phyloP scores from a whole-genome alignment of 2,888 invertebrate species.

The Megaustenia siamemsis region DNA sequence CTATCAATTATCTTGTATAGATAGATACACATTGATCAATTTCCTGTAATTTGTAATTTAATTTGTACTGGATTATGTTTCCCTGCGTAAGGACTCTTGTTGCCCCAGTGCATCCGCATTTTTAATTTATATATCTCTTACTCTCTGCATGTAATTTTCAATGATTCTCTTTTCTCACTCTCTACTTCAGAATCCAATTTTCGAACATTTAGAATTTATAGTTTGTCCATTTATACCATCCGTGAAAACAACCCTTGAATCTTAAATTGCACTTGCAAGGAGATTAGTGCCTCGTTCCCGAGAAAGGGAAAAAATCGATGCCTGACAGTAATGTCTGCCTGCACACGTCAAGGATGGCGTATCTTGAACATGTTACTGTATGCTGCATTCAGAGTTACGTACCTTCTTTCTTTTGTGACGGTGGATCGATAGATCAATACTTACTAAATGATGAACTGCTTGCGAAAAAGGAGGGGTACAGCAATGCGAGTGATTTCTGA shows the following conservation, averaged over 20 bases:
- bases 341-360: not conserved
- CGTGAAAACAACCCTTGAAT: not conserved
- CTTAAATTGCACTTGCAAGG: slow-evolving; percentile 7
- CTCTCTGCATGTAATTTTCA: not conserved
- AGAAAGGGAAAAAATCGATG: not conserved
- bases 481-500: not conserved
- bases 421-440: slow-evolving; percentile 20
- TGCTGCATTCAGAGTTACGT: not conserved
- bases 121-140: not conserved
- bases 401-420: slow-evolving; percentile 16
- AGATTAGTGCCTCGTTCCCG: not conserved
- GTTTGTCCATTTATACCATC: slow-evolving; percentile 15
- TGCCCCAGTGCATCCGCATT: too few species aligned
- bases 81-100: too few species aligned
- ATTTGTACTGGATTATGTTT: too few species aligned
- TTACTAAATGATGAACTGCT: slow-evolving; percentile 28
- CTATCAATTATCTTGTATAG: too few species aligned
- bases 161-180: not conserved
- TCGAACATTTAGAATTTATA: not conserved
- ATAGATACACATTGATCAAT: too few species aligned
- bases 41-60: too few species aligned
- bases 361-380: slow-evolving; percentile 7
- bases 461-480: slow-evolving; percentile 10
- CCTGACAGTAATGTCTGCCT: slow-evolving; percentile 6
- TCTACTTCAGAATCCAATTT: too few species aligned